Evolutionary conservation across 2,888 invertebrate genomes (phyloP).

Genomic region (Mimachlamys varia): DNA sequence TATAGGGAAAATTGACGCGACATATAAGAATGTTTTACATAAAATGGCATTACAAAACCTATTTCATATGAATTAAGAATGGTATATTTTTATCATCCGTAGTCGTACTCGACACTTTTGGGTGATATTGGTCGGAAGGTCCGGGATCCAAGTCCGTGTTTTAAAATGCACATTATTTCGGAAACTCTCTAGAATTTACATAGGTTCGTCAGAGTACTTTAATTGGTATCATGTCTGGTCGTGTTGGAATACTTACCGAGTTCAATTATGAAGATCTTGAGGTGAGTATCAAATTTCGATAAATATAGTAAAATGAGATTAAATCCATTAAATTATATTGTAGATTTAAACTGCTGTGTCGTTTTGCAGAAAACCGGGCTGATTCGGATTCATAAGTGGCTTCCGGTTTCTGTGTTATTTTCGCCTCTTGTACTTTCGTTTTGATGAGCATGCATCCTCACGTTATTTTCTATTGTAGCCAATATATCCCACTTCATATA

Average conservation of each 20-base stretch:
- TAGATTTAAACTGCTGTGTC: not conserved
- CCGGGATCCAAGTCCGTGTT: not conserved
- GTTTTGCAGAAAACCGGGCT: not conserved
- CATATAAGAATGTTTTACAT: too few relatives aligned
- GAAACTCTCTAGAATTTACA: not conserved
- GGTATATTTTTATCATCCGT: too few relatives aligned
- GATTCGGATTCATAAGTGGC: not conserved
- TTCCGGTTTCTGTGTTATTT: not conserved
- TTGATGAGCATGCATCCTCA: not conserved
- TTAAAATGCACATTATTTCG: not conserved
- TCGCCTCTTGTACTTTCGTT: not conserved
- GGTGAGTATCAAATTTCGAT: conserved; percentile 43
- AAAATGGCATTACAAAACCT: too few relatives aligned
- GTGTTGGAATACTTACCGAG: conserved; percentile 69
- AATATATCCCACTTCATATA: too few relatives aligned
- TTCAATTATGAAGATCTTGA: conserved; percentile 74
- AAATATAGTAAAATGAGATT: not conserved
- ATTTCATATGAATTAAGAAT: too few relatives aligned
- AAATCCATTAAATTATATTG: not conserved
- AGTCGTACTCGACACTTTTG: too few relatives aligned
- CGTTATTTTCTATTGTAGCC: too few relatives aligned
- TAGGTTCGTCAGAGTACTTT: not conserved
- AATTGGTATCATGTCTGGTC: conserved; percentile 53
- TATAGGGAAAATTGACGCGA: too few relatives aligned
- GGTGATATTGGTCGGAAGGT: too few relatives aligned